phyloP scores from a whole-genome alignment of 2,888 invertebrate genomes.

The Cepaea hortensis region DNA sequence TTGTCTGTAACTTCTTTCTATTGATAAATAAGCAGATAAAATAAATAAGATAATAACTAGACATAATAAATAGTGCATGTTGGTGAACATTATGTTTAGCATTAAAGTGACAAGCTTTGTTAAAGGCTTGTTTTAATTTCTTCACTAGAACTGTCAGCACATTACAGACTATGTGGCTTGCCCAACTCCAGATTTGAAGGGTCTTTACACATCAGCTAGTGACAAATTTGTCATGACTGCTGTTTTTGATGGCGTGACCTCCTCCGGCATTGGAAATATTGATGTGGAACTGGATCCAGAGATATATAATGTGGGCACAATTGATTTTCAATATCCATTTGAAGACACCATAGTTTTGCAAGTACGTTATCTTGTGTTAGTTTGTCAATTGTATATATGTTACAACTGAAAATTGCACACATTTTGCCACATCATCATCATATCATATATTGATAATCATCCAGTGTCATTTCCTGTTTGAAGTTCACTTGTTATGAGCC shows the following conservation, averaged over 20 bases:
- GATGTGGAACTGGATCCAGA: slow-evolving; percentile 41
- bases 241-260: slow-evolving; percentile 47
- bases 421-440: background rate
- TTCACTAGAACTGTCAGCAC: slow-evolving; percentile 42
- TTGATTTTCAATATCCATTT: slow-evolving; percentile 54
- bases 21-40: too few species aligned
- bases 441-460: too few species aligned
- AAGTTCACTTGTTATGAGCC: too few species aligned
- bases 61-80: too few species aligned
- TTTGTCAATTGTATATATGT: background rate
- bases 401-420: background rate
- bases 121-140: too few species aligned
- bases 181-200: slow-evolving; percentile 32
- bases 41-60: too few species aligned
- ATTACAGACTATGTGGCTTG: slow-evolving; percentile 38
- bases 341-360: slow-evolving; percentile 48
- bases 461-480: too few species aligned
- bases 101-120: too few species aligned
- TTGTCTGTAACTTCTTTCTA: too few species aligned
- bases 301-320: slow-evolving; percentile 27
- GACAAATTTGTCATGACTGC: slow-evolving; percentile 36
- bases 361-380: slow-evolving; percentile 39
- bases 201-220: background rate
- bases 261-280: slow-evolving; percentile 18
- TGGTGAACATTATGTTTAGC: too few species aligned